These are phyloP conservation scores for Callionymus lyra DNA, from an alignment of 2,113 vertebrate species.

Conservation along the genomic window DNA sequence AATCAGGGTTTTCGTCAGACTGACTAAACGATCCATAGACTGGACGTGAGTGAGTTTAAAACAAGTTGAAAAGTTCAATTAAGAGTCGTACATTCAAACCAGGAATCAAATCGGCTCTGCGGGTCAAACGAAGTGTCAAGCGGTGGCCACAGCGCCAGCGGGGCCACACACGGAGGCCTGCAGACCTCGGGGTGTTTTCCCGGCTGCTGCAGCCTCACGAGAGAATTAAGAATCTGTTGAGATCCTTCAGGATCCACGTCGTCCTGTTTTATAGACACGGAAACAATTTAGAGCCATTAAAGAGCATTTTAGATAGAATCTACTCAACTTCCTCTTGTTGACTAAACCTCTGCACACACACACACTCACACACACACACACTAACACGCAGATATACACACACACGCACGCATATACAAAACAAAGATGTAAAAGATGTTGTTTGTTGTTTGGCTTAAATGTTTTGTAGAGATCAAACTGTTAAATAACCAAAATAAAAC, in stretches of 20 bases:
- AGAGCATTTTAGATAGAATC: constrained; percentile 78
- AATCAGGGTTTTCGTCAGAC: too few species aligned
- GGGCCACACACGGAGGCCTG: constrained; percentile 78
- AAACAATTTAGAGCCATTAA: constrained; percentile 84
- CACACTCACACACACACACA: constrained; percentile 16
- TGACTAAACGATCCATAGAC: too few species aligned
- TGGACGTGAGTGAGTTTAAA: too few species aligned
- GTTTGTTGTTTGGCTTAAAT: constrained; percentile 61
- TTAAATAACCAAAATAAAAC: constrained; percentile 56
- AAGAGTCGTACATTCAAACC: too few species aligned
- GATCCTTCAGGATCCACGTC: constrained; percentile 74
- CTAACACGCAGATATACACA: constrained; percentile 18
- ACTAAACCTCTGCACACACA: constrained; percentile 57
- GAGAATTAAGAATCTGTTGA: constrained; percentile 71
- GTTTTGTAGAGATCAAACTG: constrained; percentile 56
- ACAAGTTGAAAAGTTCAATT: too few species aligned
- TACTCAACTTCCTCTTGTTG: constrained; percentile 60
- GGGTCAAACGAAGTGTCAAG: too few species aligned
- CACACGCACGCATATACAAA: constrained; percentile 37
- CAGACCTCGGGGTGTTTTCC: constrained; percentile 80
- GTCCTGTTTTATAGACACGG: constrained; percentile 79
- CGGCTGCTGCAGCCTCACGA: constrained; percentile 69
- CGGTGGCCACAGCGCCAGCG: constrained; percentile 34
- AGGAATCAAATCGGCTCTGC: too few species aligned
- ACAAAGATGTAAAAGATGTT: constrained; percentile 49